phyloP scores from a whole-genome alignment of 2,113 vertebrate genomes.

The Collichthys lucidus region DNA sequence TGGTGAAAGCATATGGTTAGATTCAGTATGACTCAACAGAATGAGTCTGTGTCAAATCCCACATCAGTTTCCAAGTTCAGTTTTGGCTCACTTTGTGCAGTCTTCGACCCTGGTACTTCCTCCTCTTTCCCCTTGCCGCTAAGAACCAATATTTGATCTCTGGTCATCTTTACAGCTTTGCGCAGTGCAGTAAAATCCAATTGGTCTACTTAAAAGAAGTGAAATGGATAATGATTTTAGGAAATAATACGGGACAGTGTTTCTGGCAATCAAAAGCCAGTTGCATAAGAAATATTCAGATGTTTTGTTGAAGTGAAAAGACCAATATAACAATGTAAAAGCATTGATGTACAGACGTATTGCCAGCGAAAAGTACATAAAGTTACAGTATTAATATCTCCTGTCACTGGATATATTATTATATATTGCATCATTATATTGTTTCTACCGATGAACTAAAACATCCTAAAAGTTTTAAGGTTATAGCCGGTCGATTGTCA shows the following conservation, averaged over 20 bases:
- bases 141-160: slow-evolving; percentile 19
- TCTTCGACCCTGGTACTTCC: slow-evolving; percentile 38
- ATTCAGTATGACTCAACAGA: slow-evolving; percentile 35
- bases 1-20: slow-evolving; percentile 9
- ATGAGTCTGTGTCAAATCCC: slow-evolving; percentile 26
- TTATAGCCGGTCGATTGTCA: not conserved
- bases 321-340: not conserved
- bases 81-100: slow-evolving; percentile 23
- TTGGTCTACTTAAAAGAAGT: slow-evolving; percentile 23
- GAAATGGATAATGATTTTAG: not conserved
- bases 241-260: not conserved
- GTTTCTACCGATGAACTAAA: not conserved
- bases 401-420: not conserved
- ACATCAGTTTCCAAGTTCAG: slow-evolving; percentile 30
- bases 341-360: not conserved
- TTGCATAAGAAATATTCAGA: not conserved
- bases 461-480: not conserved
- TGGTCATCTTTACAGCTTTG: not conserved
- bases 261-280: slow-evolving; percentile 3
- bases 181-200: not conserved
- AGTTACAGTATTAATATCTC: too few species aligned
- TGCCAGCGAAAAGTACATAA: not conserved
- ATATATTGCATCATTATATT: not conserved
- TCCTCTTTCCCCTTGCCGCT: slow-evolving; percentile 23
- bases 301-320: not conserved